A percentile compares a stretch with the other conserved stretches of the same genome.
Evolutionary conservation across 2,113 vertebrate species (phyloP).

Genomic region (Maccullochella peelii): DNA sequence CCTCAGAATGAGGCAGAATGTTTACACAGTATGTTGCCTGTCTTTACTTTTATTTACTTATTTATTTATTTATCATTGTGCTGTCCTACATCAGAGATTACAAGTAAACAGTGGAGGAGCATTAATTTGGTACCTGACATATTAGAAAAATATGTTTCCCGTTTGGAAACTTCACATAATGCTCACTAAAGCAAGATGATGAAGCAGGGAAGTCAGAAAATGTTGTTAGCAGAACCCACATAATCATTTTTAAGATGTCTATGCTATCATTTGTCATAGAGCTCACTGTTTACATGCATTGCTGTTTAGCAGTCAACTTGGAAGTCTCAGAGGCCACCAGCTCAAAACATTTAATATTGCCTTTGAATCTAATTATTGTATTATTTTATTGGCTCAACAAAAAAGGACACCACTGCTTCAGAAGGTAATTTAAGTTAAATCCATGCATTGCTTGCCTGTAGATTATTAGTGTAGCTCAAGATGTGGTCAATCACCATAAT

Average conservation of each 20-base stretch:
- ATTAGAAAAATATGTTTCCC: background rate
- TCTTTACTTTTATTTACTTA: background rate
- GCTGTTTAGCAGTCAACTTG: background rate
- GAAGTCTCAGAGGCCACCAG: background rate
- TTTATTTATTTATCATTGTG: background rate
- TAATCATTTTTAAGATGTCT: background rate
- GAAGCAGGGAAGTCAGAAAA: background rate
- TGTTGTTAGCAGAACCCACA: background rate
- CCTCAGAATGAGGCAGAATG: too few species aligned
- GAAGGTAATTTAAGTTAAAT: conserved; percentile 1
- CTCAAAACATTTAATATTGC: background rate
- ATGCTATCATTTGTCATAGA: background rate
- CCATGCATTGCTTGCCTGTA: background rate
- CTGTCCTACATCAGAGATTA: background rate
- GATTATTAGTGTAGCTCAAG: background rate
- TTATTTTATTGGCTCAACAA: background rate
- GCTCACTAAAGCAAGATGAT: background rate
- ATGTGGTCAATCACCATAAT: background rate
- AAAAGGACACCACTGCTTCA: background rate
- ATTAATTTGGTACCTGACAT: background rate
- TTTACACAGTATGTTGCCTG: conserved; percentile 13
- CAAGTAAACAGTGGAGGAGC: background rate
- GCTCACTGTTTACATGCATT: background rate
- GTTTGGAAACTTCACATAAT: background rate
- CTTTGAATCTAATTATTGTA: background rate